Conservation (phyloP, 2,797 vertebrate species). For the Buceros bicornis region DNA sequence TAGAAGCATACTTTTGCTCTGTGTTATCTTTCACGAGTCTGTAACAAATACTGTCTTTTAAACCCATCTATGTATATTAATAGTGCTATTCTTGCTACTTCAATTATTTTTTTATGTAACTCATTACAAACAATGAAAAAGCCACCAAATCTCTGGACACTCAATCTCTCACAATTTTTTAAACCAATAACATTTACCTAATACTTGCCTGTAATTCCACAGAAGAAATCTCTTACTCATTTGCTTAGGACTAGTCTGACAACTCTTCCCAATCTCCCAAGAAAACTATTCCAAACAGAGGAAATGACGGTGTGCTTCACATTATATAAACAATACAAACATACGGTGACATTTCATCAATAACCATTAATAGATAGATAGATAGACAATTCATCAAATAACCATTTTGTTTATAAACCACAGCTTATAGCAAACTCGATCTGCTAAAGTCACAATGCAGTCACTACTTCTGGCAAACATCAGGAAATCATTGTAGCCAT, state of each 20-base stretch:
- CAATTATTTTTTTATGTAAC: not conserved
- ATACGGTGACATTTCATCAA: slow-evolving; percentile 75
- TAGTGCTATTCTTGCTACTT: not conserved
- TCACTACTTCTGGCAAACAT: slow-evolving; percentile 47
- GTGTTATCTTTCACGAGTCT: not conserved
- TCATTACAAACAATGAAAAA: not conserved
- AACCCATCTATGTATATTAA: not conserved
- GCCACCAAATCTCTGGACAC: not conserved
- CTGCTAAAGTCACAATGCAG: slow-evolving; percentile 64
- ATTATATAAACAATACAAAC: slow-evolving; percentile 65
- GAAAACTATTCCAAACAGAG: slow-evolving; percentile 23
- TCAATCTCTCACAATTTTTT: not conserved
- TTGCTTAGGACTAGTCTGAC: not conserved
- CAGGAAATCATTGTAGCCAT: slow-evolving; percentile 58
- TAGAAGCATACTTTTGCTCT: not conserved
- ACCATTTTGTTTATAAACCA: slow-evolving; percentile 70
- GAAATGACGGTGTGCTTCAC: slow-evolving; percentile 46
- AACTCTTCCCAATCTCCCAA: not conserved
- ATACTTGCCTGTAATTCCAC: not conserved
- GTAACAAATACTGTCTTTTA: slow-evolving; percentile 17
- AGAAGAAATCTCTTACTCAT: not conserved
- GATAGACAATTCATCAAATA: slow-evolving; percentile 68
- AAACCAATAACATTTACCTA: not conserved
- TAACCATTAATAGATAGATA: slow-evolving; percentile 14
- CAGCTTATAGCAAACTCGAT: slow-evolving; percentile 58